Percentiles rank a stretch among this genome's conserved stretches.
Conservation (phyloP, 2,888 invertebrate genomes). For the Conus canariensis region DNA sequence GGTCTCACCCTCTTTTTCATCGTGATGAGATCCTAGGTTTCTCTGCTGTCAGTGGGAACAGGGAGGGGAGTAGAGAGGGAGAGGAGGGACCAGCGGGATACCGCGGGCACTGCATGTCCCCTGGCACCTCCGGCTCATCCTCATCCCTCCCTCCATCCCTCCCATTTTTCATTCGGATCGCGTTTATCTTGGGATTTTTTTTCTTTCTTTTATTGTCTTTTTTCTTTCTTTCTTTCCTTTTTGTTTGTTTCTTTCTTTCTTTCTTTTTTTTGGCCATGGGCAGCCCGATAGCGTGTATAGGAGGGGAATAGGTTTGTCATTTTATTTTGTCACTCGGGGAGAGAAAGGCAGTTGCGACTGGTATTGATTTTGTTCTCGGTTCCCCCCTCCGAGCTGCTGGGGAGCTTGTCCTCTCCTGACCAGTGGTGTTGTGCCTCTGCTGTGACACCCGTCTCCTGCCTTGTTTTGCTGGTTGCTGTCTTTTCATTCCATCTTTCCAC, state of each 20-base stretch:
- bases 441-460: background rate
- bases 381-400: background rate
- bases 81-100: background rate
- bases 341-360: slow-evolving; percentile 7
- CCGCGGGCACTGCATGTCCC: background rate
- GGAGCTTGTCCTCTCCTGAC: background rate
- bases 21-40: background rate
- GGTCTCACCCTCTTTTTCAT: background rate
- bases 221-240: background rate
- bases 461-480: background rate
- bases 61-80: background rate
- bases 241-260: background rate
- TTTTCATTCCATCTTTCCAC: background rate
- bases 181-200: too few species aligned
- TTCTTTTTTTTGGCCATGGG: background rate
- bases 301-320: slow-evolving; percentile 12
- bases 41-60: background rate
- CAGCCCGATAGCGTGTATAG: slow-evolving; percentile 1
- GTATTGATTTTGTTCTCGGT: slow-evolving; percentile 10
- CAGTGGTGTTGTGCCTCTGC: background rate
- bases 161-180: too few species aligned
- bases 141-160: background rate
- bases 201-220: background rate
- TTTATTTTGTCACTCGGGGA: slow-evolving; percentile 8
- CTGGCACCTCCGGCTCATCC: background rate